Evolutionary conservation across 2,888 invertebrate genomes (phyloP), one percentile per base, ranked within the genome.

Genomic region (Phengaris alcon): DNA sequence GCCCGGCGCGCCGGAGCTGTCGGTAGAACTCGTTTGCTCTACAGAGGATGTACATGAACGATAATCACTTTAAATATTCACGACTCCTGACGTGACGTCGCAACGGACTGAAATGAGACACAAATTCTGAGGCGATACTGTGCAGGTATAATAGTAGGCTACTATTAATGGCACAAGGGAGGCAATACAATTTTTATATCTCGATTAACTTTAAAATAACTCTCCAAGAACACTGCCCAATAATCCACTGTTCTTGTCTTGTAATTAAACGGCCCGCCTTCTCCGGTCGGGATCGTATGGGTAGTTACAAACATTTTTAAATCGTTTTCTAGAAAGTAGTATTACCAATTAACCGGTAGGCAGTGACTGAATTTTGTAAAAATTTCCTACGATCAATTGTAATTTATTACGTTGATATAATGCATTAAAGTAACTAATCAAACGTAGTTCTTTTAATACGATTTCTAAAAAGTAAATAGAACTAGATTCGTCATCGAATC

Each of bases 291-390:
- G 86, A 84, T 81, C 81, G 80, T 84, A 85, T 84, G 89, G 87
- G 87, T 86, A 84, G 85, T 84, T 82, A 81, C 83, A 86, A 85
- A 85, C 83, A 84, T 88, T 89, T 91, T 87, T 89, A 88, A 90
- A 89, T 88, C 87, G 81, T 90, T 92, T 92, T 91, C 87, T 92
- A 93, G 90, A 82, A 76, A 81, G 86, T 92, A 92, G 90, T 82
- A 85, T 88, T 87, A 89, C 86, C 85, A 85, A 89, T 88, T 91
- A 88, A 89, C 82, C 86, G 88, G 90, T 92, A 93, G 93, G 87
- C 88, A 84, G 90, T 88, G 93, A 93, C 93, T 92, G 93, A 93
- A 91, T 91, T 92, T 93, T 92, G 88, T 91, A 92, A 90, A 81
- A 82, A 85, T 87, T 83, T 88, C 87, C 86, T 87, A 89, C 87